These are phyloP conservation scores for Malurus splendens DNA, from an alignment of 2,797 vertebrate genomes.

Conservation along the genomic window DNA sequence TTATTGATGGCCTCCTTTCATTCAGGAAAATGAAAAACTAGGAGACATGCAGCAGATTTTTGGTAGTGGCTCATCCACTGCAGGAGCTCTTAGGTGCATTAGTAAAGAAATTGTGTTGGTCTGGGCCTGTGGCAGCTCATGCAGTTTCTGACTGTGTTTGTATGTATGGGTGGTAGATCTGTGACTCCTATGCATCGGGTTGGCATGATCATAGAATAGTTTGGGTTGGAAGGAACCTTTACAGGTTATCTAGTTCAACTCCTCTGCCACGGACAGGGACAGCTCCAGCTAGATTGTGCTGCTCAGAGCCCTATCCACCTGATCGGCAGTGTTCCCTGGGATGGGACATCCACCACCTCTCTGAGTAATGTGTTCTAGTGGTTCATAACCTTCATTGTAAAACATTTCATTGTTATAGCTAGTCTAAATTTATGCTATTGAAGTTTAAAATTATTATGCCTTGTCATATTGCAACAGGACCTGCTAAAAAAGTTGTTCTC, in stretches of 20 bases:
- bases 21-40: not conserved
- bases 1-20: not conserved
- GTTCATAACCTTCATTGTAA: not conserved
- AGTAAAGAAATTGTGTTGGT: not conserved
- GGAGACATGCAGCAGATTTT: not conserved
- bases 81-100: not conserved
- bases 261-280: not conserved
- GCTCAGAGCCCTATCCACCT: not conserved
- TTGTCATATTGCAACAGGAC: not conserved
- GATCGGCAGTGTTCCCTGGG: not conserved
- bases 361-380: not conserved
- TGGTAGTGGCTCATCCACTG: not conserved
- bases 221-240: not conserved
- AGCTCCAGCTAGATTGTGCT: not conserved
- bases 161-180: not conserved
- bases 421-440: not conserved
- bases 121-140: not conserved
- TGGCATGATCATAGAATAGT: not conserved
- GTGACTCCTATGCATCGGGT: rapidly evolving
- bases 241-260: not conserved
- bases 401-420: not conserved
- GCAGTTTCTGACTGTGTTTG: not conserved
- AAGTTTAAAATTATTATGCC: not conserved
- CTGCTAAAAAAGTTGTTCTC: not conserved
- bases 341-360: not conserved